Base-by-base conservation (phyloP, 1,140 invertebrate genomes). In the Sogatella furcifera region DNA sequence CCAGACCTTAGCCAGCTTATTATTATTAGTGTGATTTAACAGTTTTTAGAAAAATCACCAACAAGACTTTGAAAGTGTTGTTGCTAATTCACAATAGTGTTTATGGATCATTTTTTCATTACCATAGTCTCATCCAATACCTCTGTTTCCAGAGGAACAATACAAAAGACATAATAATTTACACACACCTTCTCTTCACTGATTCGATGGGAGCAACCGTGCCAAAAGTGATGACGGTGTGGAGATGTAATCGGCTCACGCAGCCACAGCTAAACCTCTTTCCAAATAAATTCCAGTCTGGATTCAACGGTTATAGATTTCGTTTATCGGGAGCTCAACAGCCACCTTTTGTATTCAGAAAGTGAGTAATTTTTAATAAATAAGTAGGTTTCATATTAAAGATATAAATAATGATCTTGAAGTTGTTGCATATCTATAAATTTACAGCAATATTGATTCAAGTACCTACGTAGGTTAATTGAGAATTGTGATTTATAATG, bases 291-390 rank as follows among this genome's bases (percentile, higher is more conserved):
- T 79, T 87, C 66, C 69, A 66, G 0, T 52, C 75, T 19, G 85
- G 86, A 11, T 86, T 87, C 66, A 78, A 82, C 28, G 84, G 85
- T n/a, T 84, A 86, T 67, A 76, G 83, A 49, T 83, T 89, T 67
- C 71, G 80, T 41, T 76, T 88, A 3, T 73, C 83, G 11, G 77
- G 81, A 4, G 77, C 80, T 13, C 75, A 85, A 72, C 82, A 84
- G 64, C 84, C 86, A 17, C 86, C 86, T 0, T 88, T 79, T 70
- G 77, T 85, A 13, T 80, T 86, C 65, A 80, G 77, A 71, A 82
- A 76, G 78, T 82, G 59, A 53, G 61, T 44, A 56, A 14, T n/a
- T 42, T n/a, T 17, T 42, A 14, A 8, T 15, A 10, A 41, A 17
- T 13, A 5, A 19, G 3, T 61, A 19, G 49, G 44, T 42, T 52